phyloP scores from a whole-genome alignment of 2,888 invertebrate species.

The Tupiocoris notatus region DNA sequence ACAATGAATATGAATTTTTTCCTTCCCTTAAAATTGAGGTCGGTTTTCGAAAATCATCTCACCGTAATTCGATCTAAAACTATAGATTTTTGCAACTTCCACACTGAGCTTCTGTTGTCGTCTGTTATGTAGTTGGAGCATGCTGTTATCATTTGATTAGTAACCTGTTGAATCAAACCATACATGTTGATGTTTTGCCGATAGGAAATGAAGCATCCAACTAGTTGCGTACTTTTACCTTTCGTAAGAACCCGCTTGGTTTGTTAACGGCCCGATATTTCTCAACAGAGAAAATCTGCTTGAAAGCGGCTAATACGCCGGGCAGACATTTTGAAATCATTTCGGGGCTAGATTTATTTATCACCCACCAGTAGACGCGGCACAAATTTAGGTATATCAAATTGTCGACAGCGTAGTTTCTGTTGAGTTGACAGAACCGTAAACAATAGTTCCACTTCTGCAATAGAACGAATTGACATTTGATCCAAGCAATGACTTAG shows the following conservation, averaged over 20 bases:
- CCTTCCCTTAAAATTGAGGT: too few relatives aligned
- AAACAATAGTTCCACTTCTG: conserved; percentile 35
- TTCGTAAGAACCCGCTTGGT: conserved; percentile 26
- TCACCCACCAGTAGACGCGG: conserved; percentile 31
- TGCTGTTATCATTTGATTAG: conserved; percentile 82
- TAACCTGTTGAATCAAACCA: conserved; percentile 58
- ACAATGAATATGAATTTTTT: too few relatives aligned
- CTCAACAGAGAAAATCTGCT: conserved; percentile 33
- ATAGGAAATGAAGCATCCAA: neutral
- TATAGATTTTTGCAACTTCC: conserved; percentile 69
- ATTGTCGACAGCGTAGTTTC: conserved; percentile 31
- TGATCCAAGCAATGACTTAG: too few relatives aligned
- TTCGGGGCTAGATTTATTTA: conserved; percentile 26
- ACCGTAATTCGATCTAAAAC: conserved; percentile 73
- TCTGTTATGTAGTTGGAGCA: conserved; percentile 77
- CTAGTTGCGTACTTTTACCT: conserved; percentile 14
- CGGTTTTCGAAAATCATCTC: too few relatives aligned
- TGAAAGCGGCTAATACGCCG: conserved; percentile 26
- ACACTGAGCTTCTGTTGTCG: conserved; percentile 67
- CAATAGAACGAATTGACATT: too few relatives aligned
- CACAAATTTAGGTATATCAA: conserved; percentile 34
- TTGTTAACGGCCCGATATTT: conserved; percentile 29
- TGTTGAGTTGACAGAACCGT: conserved; percentile 25
- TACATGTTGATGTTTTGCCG: too few relatives aligned
- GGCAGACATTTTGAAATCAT: conserved; percentile 20